Conservation (phyloP, 2,113 vertebrate species). For the Dipodomys ordii region DNA sequence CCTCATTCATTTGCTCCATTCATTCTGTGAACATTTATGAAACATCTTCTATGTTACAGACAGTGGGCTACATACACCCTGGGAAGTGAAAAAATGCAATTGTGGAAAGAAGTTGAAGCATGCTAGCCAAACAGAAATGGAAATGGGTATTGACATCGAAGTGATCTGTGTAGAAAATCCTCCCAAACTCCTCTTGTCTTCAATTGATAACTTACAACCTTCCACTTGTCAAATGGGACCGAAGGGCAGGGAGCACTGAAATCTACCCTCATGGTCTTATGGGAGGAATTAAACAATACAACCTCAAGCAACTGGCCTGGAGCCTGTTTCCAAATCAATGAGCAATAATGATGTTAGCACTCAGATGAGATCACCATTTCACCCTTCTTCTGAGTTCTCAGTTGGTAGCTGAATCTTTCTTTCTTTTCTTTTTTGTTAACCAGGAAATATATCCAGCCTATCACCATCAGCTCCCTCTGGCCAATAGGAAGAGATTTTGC, state of each 20-base stretch:
- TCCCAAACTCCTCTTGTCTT: not conserved
- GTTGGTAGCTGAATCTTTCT: not conserved
- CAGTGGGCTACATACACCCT: not conserved
- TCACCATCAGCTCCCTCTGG: not conserved
- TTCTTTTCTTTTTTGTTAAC: not conserved
- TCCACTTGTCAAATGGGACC: not conserved
- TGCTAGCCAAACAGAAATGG: not conserved
- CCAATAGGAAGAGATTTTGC: not conserved
- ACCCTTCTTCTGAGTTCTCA: not conserved
- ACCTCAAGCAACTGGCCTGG: not conserved
- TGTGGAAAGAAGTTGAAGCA: not conserved
- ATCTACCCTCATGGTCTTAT: not conserved
- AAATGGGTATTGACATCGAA: not conserved
- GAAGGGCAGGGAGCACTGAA: no score
- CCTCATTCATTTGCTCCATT: not conserved
- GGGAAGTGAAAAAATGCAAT: not conserved
- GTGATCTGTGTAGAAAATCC: not conserved
- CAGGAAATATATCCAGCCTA: not conserved
- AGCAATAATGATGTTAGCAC: not conserved
- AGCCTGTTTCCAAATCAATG: not conserved
- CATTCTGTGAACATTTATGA: not conserved
- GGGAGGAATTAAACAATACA: not conserved
- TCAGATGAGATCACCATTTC: not conserved
- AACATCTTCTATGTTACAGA: not conserved
- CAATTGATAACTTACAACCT: not conserved